Evolutionary conservation across 2,888 invertebrate genomes (phyloP).

Genomic region (Nezara viridula): DNA sequence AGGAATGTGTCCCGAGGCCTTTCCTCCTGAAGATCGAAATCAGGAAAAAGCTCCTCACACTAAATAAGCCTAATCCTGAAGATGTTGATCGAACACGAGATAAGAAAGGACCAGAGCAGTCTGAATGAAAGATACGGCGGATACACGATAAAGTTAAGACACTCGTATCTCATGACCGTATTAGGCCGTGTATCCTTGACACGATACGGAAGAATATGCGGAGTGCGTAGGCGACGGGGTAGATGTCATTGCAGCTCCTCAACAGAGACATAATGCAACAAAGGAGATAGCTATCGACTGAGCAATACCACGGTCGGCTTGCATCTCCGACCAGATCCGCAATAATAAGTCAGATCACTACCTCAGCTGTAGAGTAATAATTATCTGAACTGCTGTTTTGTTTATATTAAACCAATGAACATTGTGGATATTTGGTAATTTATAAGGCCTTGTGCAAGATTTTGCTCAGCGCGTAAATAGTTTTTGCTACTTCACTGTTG

Average conservation of each 20-base stretch:
- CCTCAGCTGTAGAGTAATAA: neutral
- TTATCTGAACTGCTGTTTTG: neutral
- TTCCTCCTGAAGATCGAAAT: neutral
- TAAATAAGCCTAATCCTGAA: neutral
- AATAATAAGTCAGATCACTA: neutral
- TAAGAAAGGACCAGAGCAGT: neutral
- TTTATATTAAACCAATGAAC: too few species aligned
- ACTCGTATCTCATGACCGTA: neutral
- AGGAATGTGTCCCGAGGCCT: neutral
- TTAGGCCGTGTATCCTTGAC: slow-evolving; percentile 35
- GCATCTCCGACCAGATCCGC: neutral
- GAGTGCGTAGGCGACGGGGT: slow-evolving; percentile 9
- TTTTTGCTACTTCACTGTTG: too few species aligned
- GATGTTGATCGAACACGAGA: neutral
- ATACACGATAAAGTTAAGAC: neutral
- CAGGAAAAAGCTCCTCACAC: neutral
- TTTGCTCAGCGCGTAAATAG: too few species aligned
- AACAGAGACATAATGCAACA: slow-evolving; percentile 30
- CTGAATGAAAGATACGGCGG: slow-evolving; percentile 21
- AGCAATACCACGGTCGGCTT: neutral
- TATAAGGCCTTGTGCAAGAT: too few species aligned
- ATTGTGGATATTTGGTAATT: too few species aligned
- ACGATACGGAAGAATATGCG: slow-evolving; percentile 32
- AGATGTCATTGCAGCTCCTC: neutral
- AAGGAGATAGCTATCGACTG: neutral